Percentiles rank a stretch among this genome's conserved stretches.
Conservation (phyloP, 2,888 invertebrate genomes). For the Clistopyga incitator region DNA sequence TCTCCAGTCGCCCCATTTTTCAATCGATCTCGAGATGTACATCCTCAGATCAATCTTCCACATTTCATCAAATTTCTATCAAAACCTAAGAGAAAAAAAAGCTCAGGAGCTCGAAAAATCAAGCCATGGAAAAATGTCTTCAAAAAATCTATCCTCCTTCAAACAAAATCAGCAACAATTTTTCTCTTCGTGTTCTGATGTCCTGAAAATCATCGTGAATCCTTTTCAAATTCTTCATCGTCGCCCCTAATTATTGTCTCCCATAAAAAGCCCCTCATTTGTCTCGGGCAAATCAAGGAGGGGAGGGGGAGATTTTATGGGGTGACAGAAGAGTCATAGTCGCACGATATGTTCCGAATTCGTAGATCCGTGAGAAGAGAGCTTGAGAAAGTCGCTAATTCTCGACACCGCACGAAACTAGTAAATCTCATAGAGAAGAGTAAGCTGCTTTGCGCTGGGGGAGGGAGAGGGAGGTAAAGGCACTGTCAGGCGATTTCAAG, state of each 20-base stretch:
- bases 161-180: too few relatives aligned
- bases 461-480: background rate
- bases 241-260: background rate
- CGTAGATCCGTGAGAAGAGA: slow-evolving; percentile 23
- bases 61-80: too few relatives aligned
- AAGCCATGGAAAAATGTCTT: too few relatives aligned
- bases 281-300: background rate
- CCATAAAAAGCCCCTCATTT: slow-evolving; percentile 37
- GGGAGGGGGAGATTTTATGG: background rate
- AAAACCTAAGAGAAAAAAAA: too few relatives aligned
- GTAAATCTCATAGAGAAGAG: slow-evolving; percentile 66
- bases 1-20: background rate
- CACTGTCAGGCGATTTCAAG: slow-evolving; percentile 64
- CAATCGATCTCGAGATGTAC: too few relatives aligned
- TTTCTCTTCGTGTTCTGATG: too few relatives aligned
- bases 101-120: too few relatives aligned
- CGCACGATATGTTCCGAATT: slow-evolving; percentile 55
- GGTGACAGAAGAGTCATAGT: slow-evolving; percentile 32
- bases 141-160: too few relatives aligned
- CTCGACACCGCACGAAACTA: slow-evolving; percentile 63
- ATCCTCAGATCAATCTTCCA: background rate
- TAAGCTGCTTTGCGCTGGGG: slow-evolving; percentile 65
- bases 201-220: too few relatives aligned
- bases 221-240: too few relatives aligned
- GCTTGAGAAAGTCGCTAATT: slow-evolving; percentile 58